Evolutionary conservation across 1,140 invertebrate genomes (phyloP), one percentile per base, ranked within the genome.

Genomic region (Tetragonula clypearis): DNA sequence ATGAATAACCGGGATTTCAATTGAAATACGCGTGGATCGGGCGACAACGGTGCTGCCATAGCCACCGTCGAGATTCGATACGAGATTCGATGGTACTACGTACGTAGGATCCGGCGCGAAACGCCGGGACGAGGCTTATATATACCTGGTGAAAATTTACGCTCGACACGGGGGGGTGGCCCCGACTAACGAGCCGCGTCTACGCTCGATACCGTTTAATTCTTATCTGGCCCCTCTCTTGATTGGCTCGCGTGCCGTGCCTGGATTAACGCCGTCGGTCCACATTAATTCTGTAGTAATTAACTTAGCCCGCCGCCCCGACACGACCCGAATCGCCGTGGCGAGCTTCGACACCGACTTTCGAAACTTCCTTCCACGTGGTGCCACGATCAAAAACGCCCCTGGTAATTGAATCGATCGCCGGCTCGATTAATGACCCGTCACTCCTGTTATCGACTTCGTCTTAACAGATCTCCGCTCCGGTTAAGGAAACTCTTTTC

Each of bases 181-280:
- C 30, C 75, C 82, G 77, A 88, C 91, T 93, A 93, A 93, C 91
- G 86, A 92, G 92, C 41, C 41, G 88, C 88, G 91, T 89, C 88
- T 60, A 19, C 76, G 91, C 68, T 71, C 89, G 87, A 93, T 92
- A 89, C 82, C 88, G 87, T 92, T 93, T 91, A 90, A 93, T 93
- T 93, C 92, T 91, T 93, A 93, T 93, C 92, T 90, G 76, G 69
- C 86, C 77, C 80, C 86, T 14, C 66, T 79, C 87, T 92, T 87
- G 92, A 93, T 93, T 90, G 90, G 90, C 87, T 93, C 88, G 92
- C 92, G 91, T 93, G 92, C 91, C 88, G 71, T 66, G 78, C 86
- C 69, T 88, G 90, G 87, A 92, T 90, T 91, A 92, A 89, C 89
- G 87, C 90, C 87, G 80, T 81, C 88, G 87, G 87, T 86, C 85